These are phyloP conservation scores for Polymixis flavicincta DNA, from an alignment of 2,888 invertebrate species.

Conservation along the genomic window DNA sequence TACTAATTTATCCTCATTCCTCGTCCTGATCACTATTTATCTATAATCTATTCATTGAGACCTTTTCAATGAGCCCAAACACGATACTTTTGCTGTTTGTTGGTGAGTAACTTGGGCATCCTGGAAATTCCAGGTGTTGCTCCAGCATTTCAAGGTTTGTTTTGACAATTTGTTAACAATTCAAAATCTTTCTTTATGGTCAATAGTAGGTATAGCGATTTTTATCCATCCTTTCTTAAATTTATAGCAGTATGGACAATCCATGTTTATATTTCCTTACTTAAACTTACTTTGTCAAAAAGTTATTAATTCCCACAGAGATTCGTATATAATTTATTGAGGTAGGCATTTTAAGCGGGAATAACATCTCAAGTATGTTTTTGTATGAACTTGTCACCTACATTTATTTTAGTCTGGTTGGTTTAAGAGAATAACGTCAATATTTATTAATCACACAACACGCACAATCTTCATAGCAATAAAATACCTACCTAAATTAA, in stretches of 20 bases:
- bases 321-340: background rate
- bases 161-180: background rate
- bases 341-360: background rate
- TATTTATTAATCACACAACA: background rate
- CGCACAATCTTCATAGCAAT: background rate
- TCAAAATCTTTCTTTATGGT: background rate
- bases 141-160: no score
- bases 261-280: conserved; percentile 7
- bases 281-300: background rate
- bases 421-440: background rate
- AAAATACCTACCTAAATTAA: background rate
- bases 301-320: background rate
- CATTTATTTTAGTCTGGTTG: no score
- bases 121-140: no score
- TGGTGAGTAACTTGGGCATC: no score
- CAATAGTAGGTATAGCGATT: background rate
- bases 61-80: no score
- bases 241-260: conserved; percentile 1
- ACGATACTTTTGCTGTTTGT: no score
- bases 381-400: background rate
- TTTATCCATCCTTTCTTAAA: background rate
- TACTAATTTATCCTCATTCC: no score
- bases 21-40: no score
- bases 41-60: no score
- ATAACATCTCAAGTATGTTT: background rate